phyloP scores from a whole-genome alignment of 1,140 invertebrate species.

The Nylanderia fulva region DNA sequence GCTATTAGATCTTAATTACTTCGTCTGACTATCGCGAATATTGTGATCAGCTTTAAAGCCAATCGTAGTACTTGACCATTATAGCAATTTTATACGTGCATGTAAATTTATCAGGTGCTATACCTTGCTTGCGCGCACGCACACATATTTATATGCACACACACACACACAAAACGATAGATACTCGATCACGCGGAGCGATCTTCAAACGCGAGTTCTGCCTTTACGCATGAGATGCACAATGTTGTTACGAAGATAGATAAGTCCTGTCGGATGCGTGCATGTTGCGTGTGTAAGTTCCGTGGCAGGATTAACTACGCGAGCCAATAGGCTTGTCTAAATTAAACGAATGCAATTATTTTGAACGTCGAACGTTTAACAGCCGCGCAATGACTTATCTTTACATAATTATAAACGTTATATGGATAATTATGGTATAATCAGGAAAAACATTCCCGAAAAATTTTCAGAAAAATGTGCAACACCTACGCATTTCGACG shows the following conservation, averaged over 20 bases:
- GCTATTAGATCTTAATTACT: slow-evolving; percentile 14
- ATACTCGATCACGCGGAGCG: slow-evolving; percentile 12
- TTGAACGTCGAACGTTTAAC: slow-evolving; percentile 39
- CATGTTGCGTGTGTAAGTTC: slow-evolving; percentile 33
- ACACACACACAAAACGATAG: background rate
- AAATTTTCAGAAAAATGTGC: background rate
- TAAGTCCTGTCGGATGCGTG: slow-evolving; percentile 33
- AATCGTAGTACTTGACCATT: slow-evolving; percentile 31
- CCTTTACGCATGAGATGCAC: slow-evolving; percentile 4
- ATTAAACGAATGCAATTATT: slow-evolving; percentile 46
- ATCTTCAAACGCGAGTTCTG: slow-evolving; percentile 36
- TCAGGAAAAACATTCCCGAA: background rate
- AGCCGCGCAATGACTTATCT: slow-evolving; percentile 4
- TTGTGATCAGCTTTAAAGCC: slow-evolving; percentile 22
- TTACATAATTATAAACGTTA: slow-evolving; percentile 23
- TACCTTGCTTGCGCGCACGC: slow-evolving; percentile 5
- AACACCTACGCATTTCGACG: background rate
- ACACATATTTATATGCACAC: background rate
- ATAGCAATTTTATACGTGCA: slow-evolving; percentile 21
- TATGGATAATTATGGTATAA: background rate
- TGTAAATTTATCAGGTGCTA: slow-evolving; percentile 46
- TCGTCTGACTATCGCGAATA: background rate
- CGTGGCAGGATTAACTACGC: slow-evolving; percentile 38
- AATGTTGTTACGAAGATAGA: slow-evolving; percentile 57
- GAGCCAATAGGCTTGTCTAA: slow-evolving; percentile 25